Evolutionary conservation across 2,797 vertebrate species (phyloP).

Genomic region (Ataeniobius toweri): DNA sequence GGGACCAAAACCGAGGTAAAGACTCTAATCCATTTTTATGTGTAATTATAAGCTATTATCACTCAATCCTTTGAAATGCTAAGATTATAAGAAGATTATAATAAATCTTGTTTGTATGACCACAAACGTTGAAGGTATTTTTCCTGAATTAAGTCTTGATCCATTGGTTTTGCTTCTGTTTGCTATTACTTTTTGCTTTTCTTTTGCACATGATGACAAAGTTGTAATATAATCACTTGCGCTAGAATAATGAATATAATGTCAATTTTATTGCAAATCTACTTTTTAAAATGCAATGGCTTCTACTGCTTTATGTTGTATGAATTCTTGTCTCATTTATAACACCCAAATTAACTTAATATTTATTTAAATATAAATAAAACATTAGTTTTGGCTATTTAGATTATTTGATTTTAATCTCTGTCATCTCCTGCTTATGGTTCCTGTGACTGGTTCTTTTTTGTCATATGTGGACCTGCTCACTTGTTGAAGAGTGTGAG

Average conservation of each 20-base stretch:
- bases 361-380: slow-evolving; percentile 34
- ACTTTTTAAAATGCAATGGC: neutral
- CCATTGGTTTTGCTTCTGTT: slow-evolving; percentile 14
- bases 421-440: slow-evolving; percentile 46
- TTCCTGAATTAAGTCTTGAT: neutral
- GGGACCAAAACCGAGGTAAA: slow-evolving; percentile 97
- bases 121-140: neutral
- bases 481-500: slow-evolving; percentile 70
- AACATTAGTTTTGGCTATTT: slow-evolving; percentile 63
- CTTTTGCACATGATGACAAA: slow-evolving; percentile 1
- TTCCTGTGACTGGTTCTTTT: slow-evolving; percentile 63
- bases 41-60: neutral
- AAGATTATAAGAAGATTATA: neutral
- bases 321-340: slow-evolving; percentile 26
- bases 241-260: neutral
- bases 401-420: slow-evolving; percentile 12
- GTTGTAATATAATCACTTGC: neutral
- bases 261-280: neutral
- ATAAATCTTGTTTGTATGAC: neutral
- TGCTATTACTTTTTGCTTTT: neutral
- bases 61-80: neutral
- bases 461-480: slow-evolving; percentile 70
- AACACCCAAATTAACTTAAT: slow-evolving; percentile 3
- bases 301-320: slow-evolving; percentile 15
- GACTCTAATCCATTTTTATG: slow-evolving; percentile 42